Evolutionary conservation across 2,113 vertebrate genomes (phyloP), one percentile per base, ranked within the genome.

Genomic region (Leptobrachium leishanense): DNA sequence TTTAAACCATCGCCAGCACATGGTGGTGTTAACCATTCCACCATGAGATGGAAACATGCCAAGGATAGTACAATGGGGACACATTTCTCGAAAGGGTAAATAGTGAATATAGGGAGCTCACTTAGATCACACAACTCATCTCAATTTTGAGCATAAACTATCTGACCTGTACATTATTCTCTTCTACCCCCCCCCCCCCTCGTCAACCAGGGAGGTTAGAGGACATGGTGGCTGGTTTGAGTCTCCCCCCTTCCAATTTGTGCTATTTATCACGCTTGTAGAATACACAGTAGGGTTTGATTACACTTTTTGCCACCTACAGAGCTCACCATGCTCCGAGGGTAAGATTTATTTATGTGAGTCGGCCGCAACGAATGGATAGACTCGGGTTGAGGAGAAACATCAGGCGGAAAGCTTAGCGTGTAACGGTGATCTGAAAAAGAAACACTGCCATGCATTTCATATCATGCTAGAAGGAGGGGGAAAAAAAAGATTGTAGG

Each of bases 291-390:
- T 67, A 55, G 54, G 43, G 53, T 41, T 46, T 69, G 66, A 77
- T 70, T 69, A 77, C 59, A 77, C 75, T 59, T 77, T 77, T 67
- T 77, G 66, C 75, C 69, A 67, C 75, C 66, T 70, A 67, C 20
- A 43, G 75, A 46, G 75, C 40, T n/a, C 40, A n/a, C 41, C 53
- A 77, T 59, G 54, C 75, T 70, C 46, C 5, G 15, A 42, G 67
- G 55, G 44, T 76, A 76, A 76, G 59, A 70, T 69, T 77, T 77
- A 59, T 77, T 77, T 69, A 11, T 70, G 62, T 62, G 42, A 62
- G 42, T 53, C 75, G 44, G 40, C 66, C 12, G 50, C 69, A 70
- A 10, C 43, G 66, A 59, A 59, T 39, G 40, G 6, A 43, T 67
- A 59, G 39, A 76, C 2, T 42, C 40, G 59, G 15, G 65, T 43